phyloP scores from a whole-genome alignment of 2,888 invertebrate genomes.

The Eurytoma californica region DNA sequence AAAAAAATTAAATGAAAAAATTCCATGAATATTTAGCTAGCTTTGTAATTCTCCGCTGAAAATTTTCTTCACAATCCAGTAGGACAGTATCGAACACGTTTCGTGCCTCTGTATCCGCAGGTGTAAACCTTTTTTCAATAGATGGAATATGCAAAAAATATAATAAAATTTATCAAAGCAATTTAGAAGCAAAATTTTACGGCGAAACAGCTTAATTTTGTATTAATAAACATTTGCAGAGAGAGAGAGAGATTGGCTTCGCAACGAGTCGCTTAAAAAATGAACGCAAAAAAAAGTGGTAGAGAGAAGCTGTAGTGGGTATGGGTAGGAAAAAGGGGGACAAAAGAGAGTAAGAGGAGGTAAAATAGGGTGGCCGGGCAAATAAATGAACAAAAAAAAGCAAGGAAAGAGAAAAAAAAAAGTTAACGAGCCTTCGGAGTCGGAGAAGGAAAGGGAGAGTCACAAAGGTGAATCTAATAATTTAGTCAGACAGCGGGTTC shows the following conservation, averaged over 20 bases:
- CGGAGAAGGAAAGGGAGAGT: slow-evolving; percentile 43
- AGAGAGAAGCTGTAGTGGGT: background rate
- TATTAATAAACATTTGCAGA: slow-evolving; percentile 16
- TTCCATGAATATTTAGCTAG: too few relatives aligned
- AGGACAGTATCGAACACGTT: too few relatives aligned
- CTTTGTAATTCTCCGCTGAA: too few relatives aligned
- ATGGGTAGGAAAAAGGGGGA: background rate
- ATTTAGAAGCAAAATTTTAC: too few relatives aligned
- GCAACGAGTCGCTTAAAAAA: slow-evolving; percentile 10
- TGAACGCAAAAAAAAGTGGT: slow-evolving; percentile 19
- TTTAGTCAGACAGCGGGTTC: slow-evolving; percentile 59
- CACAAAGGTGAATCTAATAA: slow-evolving; percentile 62
- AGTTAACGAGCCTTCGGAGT: slow-evolving; percentile 57
- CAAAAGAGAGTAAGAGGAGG: background rate
- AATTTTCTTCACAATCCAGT: too few relatives aligned
- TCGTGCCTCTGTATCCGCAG: too few relatives aligned
- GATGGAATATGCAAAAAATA: too few relatives aligned
- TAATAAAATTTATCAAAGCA: too few relatives aligned
- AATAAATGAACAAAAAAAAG: background rate
- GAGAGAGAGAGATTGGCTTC: slow-evolving; percentile 46
- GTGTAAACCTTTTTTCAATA: too few relatives aligned
- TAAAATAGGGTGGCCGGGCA: slow-evolving; percentile 2
- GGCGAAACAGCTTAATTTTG: too few relatives aligned
- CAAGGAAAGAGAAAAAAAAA: slow-evolving; percentile 41
- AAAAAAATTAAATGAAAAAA: too few relatives aligned